These are phyloP conservation scores for Synergus umbraculus DNA, from an alignment of 2,888 invertebrate genomes.

Conservation along the genomic window DNA sequence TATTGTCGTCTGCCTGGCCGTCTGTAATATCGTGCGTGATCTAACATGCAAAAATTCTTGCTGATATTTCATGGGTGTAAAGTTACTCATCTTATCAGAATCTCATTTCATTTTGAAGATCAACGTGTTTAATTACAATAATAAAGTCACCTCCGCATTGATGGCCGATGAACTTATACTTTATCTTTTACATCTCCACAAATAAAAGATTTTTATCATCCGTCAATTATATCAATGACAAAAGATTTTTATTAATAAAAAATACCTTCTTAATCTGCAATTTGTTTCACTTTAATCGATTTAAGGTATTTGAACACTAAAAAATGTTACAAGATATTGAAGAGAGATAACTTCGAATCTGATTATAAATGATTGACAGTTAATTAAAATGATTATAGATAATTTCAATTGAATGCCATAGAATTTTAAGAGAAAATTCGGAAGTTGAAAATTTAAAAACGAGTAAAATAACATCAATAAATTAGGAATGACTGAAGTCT, in stretches of 20 bases:
- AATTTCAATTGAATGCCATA: no score
- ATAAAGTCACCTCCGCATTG: not conserved
- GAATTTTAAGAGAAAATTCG: no score
- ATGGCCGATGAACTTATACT: not conserved
- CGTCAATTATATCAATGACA: not conserved
- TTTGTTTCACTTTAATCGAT: not conserved
- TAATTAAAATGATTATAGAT: not conserved
- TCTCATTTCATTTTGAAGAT: not conserved
- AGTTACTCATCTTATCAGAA: not conserved
- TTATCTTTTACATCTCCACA: not conserved
- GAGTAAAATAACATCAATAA: not conserved
- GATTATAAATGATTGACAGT: not conserved
- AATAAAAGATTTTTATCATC: not conserved
- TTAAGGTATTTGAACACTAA: not conserved
- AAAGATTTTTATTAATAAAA: not conserved
- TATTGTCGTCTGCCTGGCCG: not conserved
- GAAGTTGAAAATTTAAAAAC: no score
- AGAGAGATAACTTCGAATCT: not conserved
- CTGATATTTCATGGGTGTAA: constrained; percentile 3
- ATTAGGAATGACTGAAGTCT: not conserved
- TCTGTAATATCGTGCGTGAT: not conserved
- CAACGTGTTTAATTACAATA: not conserved
- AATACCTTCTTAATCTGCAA: no score
- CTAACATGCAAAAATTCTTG: not conserved
- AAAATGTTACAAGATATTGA: not conserved